A percentile compares a stretch with the other conserved stretches of the same genome.
Evolutionary conservation across 2,113 vertebrate genomes (phyloP).

Genomic region (Proterorhinus semilunaris): DNA sequence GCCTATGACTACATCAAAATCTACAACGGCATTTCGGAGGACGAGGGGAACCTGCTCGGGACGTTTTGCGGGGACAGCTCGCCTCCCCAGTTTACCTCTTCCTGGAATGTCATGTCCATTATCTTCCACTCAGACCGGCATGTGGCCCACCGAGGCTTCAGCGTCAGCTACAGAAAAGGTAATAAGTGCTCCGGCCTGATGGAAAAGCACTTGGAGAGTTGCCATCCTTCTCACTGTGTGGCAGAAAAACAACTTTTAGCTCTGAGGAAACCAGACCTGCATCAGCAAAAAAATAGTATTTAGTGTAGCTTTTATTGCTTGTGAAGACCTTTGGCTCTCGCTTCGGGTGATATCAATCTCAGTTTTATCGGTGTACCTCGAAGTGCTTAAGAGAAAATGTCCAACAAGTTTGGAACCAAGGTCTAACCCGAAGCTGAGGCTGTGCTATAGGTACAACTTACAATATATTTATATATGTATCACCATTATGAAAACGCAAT

Average conservation of each 20-base stretch:
- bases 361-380: background rate
- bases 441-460: background rate
- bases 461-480: background rate
- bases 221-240: background rate
- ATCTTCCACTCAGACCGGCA: slow-evolving; percentile 93
- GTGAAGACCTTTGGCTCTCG: background rate
- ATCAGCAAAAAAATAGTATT: slow-evolving; percentile 1
- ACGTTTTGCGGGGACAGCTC: slow-evolving; percentile 86
- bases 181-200: slow-evolving; percentile 32
- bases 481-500: background rate
- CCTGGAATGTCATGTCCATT: slow-evolving; percentile 94
- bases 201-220: slow-evolving; percentile 13
- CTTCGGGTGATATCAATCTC: background rate
- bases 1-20: slow-evolving; percentile 94
- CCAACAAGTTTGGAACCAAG: background rate
- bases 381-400: background rate
- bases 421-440: background rate
- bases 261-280: background rate
- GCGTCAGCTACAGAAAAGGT: slow-evolving; percentile 91
- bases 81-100: slow-evolving; percentile 88
- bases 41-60: slow-evolving; percentile 90
- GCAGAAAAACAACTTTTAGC: slow-evolving; percentile 6
- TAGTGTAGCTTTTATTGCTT: background rate
- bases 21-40: slow-evolving; percentile 87
- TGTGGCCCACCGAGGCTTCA: slow-evolving; percentile 87